phyloP scores from a whole-genome alignment of 2,797 vertebrate genomes.

The Molossus alvarezi region DNA sequence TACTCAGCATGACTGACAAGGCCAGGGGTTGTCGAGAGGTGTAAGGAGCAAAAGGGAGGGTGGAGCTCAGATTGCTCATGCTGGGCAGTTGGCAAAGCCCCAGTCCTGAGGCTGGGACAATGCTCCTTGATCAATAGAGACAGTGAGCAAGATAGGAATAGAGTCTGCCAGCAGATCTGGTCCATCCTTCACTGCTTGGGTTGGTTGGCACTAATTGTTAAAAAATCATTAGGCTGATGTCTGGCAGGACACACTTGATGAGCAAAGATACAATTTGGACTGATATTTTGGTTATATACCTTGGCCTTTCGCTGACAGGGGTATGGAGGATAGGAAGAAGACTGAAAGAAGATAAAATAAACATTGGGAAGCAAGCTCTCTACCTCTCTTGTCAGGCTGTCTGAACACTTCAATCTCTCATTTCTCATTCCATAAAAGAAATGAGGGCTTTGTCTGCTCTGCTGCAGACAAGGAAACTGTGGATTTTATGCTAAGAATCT shows the following conservation, averaged over 20 bases:
- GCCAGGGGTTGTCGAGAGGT: conserved; percentile 72
- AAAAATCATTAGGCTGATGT: neutral
- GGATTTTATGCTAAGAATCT: conserved; percentile 6
- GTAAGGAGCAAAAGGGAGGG: conserved; percentile 59
- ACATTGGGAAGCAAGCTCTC: neutral
- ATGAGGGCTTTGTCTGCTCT: neutral
- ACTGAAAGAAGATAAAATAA: neutral
- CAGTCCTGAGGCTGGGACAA: neutral
- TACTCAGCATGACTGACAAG: conserved; percentile 81
- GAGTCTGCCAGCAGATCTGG: neutral
- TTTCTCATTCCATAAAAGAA: neutral
- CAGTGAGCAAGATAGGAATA: neutral
- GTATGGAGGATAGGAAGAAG: neutral
- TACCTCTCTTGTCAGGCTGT: neutral
- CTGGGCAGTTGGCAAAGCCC: conserved; percentile 79
- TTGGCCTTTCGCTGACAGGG: neutral
- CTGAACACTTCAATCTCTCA: neutral
- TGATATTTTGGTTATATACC: neutral
- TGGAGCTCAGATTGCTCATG: conserved; percentile 73
- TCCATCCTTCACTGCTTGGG: neutral
- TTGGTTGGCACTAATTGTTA: neutral
- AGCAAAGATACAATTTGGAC: neutral
- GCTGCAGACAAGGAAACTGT: neutral
- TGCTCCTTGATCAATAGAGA: conserved; percentile 21
- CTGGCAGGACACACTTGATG: neutral